Evolutionary conservation across 1,140 invertebrate genomes (phyloP).

Genomic region (Rhopalosiphum maidis): DNA sequence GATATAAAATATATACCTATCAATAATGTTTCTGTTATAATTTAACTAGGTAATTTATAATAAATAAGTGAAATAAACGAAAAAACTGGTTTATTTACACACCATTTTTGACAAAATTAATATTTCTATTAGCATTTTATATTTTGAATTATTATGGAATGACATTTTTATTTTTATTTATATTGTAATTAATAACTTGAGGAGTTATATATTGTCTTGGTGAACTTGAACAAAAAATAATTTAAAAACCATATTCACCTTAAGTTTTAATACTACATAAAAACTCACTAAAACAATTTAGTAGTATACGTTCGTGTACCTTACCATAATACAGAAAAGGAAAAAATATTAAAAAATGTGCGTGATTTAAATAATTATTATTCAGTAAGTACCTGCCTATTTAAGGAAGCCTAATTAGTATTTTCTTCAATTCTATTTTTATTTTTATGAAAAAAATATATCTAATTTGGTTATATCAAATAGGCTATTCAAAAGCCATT

Average conservation of each 20-base stretch:
- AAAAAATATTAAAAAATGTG: neutral
- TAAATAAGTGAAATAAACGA: too few relatives aligned
- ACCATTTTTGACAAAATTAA: too few relatives aligned
- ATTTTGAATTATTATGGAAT: too few relatives aligned
- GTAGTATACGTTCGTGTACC: too few relatives aligned
- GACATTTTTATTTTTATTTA: too few relatives aligned
- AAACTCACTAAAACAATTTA: neutral
- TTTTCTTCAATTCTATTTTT: neutral
- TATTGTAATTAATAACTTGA: neutral
- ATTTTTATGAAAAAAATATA: neutral
- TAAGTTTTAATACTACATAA: neutral
- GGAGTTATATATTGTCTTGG: neutral
- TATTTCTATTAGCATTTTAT: too few relatives aligned
- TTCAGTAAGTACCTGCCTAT: too few relatives aligned
- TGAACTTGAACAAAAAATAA: neutral
- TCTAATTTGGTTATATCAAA: neutral
- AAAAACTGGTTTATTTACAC: too few relatives aligned
- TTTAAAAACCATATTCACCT: neutral
- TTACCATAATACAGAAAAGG: too few relatives aligned
- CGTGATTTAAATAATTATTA: too few relatives aligned
- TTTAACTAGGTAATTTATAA: neutral
- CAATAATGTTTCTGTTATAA: neutral
- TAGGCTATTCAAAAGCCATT: neutral
- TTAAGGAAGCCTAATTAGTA: neutral
- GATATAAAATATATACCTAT: neutral